A percentile compares a stretch with the other conserved stretches of the same genome.
phyloP scores from a whole-genome alignment of 2,113 vertebrate species.

The Paradisaea rubra region DNA sequence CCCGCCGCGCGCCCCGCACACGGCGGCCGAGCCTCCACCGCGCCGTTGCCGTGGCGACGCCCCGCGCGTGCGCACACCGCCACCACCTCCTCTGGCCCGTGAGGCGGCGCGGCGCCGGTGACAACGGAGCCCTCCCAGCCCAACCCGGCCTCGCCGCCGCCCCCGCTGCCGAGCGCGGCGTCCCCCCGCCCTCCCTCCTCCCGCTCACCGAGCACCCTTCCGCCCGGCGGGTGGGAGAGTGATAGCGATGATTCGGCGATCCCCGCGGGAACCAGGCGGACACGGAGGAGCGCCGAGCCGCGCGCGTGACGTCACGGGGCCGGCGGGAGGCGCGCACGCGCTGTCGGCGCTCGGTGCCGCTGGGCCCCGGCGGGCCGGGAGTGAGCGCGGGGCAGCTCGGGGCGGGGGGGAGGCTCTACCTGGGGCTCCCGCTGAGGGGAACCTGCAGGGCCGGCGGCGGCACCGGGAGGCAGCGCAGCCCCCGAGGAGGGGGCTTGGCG shows the following conservation, averaged over 20 bases:
- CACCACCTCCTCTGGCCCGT: accelerated
- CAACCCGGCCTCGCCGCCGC: background rate
- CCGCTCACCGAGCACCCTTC: background rate
- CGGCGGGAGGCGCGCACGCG: background rate
- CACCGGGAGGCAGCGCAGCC: background rate
- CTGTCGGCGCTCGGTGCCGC: accelerated
- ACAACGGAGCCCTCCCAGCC: too few species aligned
- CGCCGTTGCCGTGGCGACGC: background rate
- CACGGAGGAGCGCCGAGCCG: background rate
- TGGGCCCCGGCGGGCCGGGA: background rate
- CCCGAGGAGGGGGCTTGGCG: background rate
- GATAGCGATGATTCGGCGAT: background rate
- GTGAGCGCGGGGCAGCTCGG: accelerated
- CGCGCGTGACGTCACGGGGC: background rate
- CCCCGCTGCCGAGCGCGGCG: background rate
- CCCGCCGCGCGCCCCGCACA: background rate
- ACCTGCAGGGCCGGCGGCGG: background rate
- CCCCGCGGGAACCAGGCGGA: background rate
- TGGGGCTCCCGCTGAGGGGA: background rate
- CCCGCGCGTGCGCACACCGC: background rate
- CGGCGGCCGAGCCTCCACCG: background rate
- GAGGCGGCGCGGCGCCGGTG: background rate
- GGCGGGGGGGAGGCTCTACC: too few species aligned
- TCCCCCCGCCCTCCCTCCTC: too few species aligned
- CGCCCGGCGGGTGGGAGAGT: background rate